These are phyloP conservation scores for Vanessa cardui DNA, from an alignment of 2,888 invertebrate species.

Conservation along the genomic window DNA sequence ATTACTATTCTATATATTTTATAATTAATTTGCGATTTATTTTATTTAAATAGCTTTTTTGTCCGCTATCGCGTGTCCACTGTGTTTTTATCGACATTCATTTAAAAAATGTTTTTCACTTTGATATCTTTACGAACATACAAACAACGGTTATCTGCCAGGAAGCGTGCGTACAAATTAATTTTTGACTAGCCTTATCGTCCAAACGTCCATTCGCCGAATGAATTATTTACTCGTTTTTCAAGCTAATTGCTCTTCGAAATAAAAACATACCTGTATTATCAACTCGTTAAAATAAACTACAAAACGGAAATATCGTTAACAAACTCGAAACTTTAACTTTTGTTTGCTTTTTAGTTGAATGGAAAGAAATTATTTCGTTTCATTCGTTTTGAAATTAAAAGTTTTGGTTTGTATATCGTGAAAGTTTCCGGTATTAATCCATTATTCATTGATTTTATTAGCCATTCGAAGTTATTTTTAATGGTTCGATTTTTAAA, in stretches of 20 bases:
- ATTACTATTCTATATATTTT: too few relatives aligned
- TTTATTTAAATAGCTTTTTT: too few relatives aligned
- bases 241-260: constrained; percentile 36
- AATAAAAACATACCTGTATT: constrained; percentile 25
- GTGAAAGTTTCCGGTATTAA: not conserved
- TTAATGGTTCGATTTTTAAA: too few relatives aligned
- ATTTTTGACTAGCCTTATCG: constrained; percentile 2
- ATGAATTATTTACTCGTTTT: constrained; percentile 37
- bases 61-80: not conserved
- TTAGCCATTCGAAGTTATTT: too few relatives aligned
- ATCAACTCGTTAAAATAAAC: constrained; percentile 37
- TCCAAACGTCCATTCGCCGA: constrained; percentile 28
- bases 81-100: too few relatives aligned
- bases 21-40: too few relatives aligned
- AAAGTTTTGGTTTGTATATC: constrained; percentile 1
- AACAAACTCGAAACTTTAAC: constrained; percentile 31
- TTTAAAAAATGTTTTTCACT: not conserved
- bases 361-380: constrained; percentile 26
- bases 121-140: not conserved
- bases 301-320: constrained; percentile 28
- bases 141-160: not conserved
- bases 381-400: constrained; percentile 7
- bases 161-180: not conserved
- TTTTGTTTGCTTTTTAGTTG: constrained; percentile 25
- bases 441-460: not conserved